Base-by-base conservation (phyloP, 2,113 vertebrate genomes). In the Neopipo cinnamomea region DNA sequence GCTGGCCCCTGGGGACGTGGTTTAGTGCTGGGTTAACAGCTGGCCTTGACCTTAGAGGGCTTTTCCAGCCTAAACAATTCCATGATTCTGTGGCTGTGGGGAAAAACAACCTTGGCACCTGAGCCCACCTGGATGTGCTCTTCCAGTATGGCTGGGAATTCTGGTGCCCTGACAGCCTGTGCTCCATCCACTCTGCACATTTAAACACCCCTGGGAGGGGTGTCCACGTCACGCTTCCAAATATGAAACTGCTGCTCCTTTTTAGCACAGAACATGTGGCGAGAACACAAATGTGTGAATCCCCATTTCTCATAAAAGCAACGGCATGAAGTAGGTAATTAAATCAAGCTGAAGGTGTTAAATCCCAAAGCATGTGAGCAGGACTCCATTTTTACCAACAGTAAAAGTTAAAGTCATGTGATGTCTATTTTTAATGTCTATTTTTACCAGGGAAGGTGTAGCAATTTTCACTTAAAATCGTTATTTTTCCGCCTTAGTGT, bases 321-420 rank as follows among this genome's bases (percentile, higher is more conserved):
- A 68, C 70, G 46, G 86, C 66, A 4, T 71, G 94, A 81, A 77
- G 83, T 22, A 72, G 88, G 84, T 87, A 95, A 96, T 95, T 87
- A 95, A 91, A 90, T 30, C 85, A 88, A 90, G 58, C 78, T 41
- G 88, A 95, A 94, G 92, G 97, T 96, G 96, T 94, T 91, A 91
- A 96, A 95, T 93, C 78, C 63, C 83, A 89, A 83, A 63, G 68
- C 49, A 1, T 55, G 62, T 90, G 62, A 88, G 62, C 91, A 76
- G 42, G 56, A 39, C 92, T 93, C 53, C 71, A 11, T 47, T 94
- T 95, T 85, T 92, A 35, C 79, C 58, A 19, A 37, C 47, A 50
- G 50, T 59, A 52, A 33, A 72, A 96, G 83, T 44, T 39, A 2
- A n/a, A 20, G 46, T 80, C 90, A 44, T 30, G 53, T 73, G 87